Base-by-base conservation (phyloP, 2,113 vertebrate genomes). In the Oryzias woworae region DNA sequence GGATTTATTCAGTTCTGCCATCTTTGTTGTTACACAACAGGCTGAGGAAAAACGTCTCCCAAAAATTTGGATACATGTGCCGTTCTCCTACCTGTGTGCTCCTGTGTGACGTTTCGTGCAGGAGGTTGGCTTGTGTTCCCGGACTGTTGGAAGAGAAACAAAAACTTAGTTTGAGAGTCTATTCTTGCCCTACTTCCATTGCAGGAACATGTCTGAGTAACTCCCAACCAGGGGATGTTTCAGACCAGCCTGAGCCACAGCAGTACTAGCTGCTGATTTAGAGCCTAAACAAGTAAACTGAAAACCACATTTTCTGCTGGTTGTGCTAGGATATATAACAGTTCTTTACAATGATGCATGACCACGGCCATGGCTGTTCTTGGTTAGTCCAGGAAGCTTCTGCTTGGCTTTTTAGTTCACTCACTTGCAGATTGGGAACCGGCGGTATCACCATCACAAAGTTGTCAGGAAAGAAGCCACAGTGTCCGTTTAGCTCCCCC, bases 391-490 rank as follows among this genome's bases (percentile, higher is more conserved):
- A 20, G 12, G 23, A 7, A 24, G 43, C 31, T 24, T 66, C 22
- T 54, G n/a, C 7, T 20, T 55, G 58, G 46, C 14, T 28, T 26
- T 47, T 69, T 7, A 7, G 28, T 55, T 50, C 13, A 91, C 93
- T 93, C 80, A 94, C 93, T 81, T 87, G 75, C 44, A 85, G 64
- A 66, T 7, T 56, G 43, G 86, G 81, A 49, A 77, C 57, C 42
- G 78, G 67, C 6, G 93, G 91, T 36, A 95, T 90, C 58, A 91
- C 77, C 85, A 96, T 92, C 62, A 95, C 92, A 4, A 94, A 95
- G 89, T 95, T 96, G 85, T 92, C 92, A 1, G 93, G 95, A 60
- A 98, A 97, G 75, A 94, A 82, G n/a, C 95, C 96, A 43, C 89
- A 78, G 50, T 53, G 81, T 42, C 94, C 93, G 17, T 88, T 87